phyloP scores from a whole-genome alignment of 2,888 invertebrate species.

The Drosophila recens region DNA sequence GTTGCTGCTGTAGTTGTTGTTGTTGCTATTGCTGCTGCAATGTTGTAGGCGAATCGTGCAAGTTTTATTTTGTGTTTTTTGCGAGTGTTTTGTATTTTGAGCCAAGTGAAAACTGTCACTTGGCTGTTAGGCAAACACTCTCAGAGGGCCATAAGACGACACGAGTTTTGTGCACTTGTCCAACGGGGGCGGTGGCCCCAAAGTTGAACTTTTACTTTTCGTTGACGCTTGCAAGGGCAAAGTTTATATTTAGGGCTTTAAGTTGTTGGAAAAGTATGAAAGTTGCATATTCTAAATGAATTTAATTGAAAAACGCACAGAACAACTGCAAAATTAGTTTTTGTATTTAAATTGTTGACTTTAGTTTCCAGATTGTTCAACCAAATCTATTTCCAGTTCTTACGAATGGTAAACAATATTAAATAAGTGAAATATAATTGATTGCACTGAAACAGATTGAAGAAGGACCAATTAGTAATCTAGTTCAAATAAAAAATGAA shows the following conservation, averaged over 20 bases:
- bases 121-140: conserved; percentile 24
- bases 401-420: neutral
- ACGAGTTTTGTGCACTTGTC: conserved; percentile 25
- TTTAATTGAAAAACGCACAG: conserved; percentile 1
- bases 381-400: neutral
- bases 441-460: neutral
- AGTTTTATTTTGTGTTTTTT: no score
- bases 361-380: neutral
- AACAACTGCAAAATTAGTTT: neutral
- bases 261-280: conserved; percentile 2
- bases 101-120: conserved; percentile 57
- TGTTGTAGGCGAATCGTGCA: conserved; percentile 33
- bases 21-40: conserved; percentile 7
- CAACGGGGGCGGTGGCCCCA: conserved; percentile 9
- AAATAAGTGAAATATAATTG: neutral
- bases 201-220: conserved; percentile 60
- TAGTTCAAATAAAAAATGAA: no score
- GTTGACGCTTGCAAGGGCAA: neutral
- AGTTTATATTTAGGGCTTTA: conserved; percentile 1
- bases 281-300: neutral
- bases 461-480: neutral
- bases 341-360: neutral
- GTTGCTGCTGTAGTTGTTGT: conserved; percentile 12
- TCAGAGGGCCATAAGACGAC: conserved; percentile 33
- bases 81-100: conserved; percentile 8